Evolutionary conservation across 2,888 invertebrate genomes (phyloP).

Genomic region (Eristalinus sepulchralis): DNA sequence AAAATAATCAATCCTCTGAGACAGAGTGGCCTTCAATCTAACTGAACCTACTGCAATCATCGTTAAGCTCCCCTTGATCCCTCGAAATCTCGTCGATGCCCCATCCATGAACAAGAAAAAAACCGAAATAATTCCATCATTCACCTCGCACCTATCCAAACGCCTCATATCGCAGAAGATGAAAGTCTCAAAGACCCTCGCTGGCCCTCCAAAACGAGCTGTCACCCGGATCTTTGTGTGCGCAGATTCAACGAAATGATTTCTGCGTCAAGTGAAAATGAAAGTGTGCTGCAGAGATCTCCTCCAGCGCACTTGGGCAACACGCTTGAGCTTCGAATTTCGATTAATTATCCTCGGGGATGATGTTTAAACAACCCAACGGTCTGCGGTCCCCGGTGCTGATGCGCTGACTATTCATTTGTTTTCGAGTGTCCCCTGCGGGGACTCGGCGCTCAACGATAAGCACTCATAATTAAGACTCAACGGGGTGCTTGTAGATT

Average conservation of each 20-base stretch:
- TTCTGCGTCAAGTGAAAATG: neutral
- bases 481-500: neutral
- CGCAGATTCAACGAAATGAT: neutral
- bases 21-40: too few relatives aligned
- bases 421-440: neutral
- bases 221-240: neutral
- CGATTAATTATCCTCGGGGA: neutral
- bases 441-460: neutral
- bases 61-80: too few relatives aligned
- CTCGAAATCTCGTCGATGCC: too few relatives aligned
- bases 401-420: neutral
- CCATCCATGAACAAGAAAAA: too few relatives aligned
- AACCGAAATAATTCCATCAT: too few relatives aligned
- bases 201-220: neutral
- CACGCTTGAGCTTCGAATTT: neutral
- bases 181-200: neutral
- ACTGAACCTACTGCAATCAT: too few relatives aligned
- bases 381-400: neutral
- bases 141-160: neutral
- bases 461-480: neutral
- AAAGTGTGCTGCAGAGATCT: neutral
- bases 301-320: too few relatives aligned
- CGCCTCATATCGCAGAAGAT: neutral
- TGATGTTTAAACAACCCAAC: neutral
- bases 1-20: too few relatives aligned